Evolutionary conservation across 2,888 invertebrate genomes (phyloP).

Genomic region (Sphaerophoria rueppellii): DNA sequence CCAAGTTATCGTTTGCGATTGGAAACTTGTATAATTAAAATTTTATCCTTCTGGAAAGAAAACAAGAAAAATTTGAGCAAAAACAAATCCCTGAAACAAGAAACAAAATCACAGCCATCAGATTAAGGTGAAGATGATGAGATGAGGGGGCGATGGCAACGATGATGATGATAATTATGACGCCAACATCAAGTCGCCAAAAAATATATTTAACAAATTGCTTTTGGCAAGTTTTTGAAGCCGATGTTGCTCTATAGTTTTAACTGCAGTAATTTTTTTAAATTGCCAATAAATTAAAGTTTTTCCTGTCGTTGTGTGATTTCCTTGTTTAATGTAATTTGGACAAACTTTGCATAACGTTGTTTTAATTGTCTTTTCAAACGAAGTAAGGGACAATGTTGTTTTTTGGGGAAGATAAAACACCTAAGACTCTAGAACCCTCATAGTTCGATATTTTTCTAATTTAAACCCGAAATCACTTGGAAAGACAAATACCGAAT

Average conservation of each 20-base stretch:
- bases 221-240: slow-evolving; percentile 16
- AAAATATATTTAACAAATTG: slow-evolving; percentile 33
- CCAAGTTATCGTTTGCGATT: slow-evolving; percentile 55
- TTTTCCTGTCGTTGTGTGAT: background rate
- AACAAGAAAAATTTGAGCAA: background rate
- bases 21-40: slow-evolving; percentile 57
- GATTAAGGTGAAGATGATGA: slow-evolving; percentile 29
- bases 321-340: background rate
- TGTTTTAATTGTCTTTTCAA: slow-evolving; percentile 8
- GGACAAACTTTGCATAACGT: background rate
- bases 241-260: slow-evolving; percentile 28
- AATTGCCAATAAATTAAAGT: slow-evolving; percentile 31
- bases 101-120: slow-evolving; percentile 15
- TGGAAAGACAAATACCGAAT: no score
- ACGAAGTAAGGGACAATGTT: background rate
- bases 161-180: slow-evolving; percentile 4
- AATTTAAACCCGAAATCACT: no score
- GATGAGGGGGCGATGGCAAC: slow-evolving; percentile 10
- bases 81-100: background rate
- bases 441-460: no score
- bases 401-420: no score
- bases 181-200: slow-evolving; percentile 30
- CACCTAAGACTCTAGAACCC: no score
- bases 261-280: slow-evolving; percentile 45
- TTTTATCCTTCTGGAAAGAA: slow-evolving; percentile 37